Evolutionary conservation across 2,797 vertebrate species (phyloP).

Genomic region (Neopelma chrysocephalum): DNA sequence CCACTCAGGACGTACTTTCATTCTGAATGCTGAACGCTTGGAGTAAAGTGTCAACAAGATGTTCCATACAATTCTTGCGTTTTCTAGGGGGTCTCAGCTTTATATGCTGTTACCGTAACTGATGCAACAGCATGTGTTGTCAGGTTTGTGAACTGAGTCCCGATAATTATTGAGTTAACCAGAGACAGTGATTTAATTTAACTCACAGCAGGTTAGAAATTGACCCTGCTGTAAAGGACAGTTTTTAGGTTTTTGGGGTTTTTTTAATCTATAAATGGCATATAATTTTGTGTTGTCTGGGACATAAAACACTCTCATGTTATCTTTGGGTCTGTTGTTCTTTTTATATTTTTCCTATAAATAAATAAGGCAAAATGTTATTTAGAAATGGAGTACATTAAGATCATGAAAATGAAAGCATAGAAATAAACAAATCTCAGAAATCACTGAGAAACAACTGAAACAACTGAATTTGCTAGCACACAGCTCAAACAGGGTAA

Average conservation of each 20-base stretch:
- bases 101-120: not conserved
- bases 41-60: not conserved
- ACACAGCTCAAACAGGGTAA: not conserved
- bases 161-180: not conserved
- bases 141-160: not conserved
- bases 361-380: not conserved
- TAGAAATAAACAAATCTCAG: not conserved
- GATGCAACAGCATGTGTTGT: not conserved
- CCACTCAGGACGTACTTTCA: not conserved
- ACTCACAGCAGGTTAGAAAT: not conserved
- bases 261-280: not conserved
- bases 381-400: not conserved
- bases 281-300: not conserved
- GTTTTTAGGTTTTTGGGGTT: fast-evolving
- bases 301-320: not conserved
- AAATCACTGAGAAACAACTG: not conserved
- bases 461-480: not conserved
- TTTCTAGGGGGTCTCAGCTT: not conserved
- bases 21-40: not conserved
- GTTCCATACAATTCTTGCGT: not conserved
- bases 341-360: not conserved
- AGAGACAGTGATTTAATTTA: not conserved
- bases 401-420: not conserved
- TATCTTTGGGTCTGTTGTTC: not conserved
- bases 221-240: fast-evolving